phyloP scores from a whole-genome alignment of 2,797 vertebrate genomes.

The Vipera ursinii region DNA sequence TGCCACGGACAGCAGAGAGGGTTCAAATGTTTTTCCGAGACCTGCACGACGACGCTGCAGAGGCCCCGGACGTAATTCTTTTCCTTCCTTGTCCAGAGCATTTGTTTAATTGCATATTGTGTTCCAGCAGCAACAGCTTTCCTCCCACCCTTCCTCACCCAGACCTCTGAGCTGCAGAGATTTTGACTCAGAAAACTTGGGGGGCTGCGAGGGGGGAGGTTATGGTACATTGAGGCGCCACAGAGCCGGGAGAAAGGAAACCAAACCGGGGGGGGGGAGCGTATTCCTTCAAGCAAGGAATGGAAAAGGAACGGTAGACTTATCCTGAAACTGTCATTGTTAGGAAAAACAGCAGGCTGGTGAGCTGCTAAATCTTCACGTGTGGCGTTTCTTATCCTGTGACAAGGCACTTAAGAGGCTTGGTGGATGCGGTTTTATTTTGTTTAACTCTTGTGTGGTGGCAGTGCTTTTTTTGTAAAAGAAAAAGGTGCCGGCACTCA shows the following conservation, averaged over 20 bases:
- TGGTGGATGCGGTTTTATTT: not conserved
- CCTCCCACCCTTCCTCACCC: not conserved
- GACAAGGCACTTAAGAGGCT: not conserved
- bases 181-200: not conserved
- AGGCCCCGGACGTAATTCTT: not conserved
- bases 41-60: not conserved
- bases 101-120: conserved; percentile 16
- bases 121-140: not conserved
- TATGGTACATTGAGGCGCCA: not conserved
- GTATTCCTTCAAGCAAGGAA: not conserved
- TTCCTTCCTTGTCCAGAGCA: not conserved
- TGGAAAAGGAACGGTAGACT: not conserved
- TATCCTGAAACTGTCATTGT: not conserved
- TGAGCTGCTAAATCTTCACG: not conserved
- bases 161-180: not conserved
- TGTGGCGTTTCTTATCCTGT: not conserved
- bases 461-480: too few relatives aligned
- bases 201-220: not conserved
- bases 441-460: not conserved
- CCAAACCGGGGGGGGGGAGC: not conserved
- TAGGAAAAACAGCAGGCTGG: not conserved
- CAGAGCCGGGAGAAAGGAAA: not conserved
- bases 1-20: not conserved
- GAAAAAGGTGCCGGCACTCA: too few relatives aligned
- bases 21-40: not conserved